Base-by-base conservation (phyloP, 2,113 vertebrate species). In the Condylura cristata region DNA sequence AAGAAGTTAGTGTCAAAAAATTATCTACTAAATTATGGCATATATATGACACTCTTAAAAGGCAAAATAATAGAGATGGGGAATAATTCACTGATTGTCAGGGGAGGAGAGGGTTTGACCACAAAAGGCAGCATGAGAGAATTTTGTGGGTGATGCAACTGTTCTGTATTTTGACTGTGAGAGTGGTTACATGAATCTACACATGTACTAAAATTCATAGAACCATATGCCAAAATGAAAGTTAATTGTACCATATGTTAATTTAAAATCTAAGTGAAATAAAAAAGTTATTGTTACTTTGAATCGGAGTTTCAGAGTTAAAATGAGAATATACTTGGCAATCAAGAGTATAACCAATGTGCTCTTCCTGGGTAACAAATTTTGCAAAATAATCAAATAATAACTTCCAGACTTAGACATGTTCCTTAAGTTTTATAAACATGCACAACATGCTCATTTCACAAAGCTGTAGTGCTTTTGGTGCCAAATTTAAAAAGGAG, bases 181-280 rank as follows among this genome's bases (percentile, higher is more conserved):
- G 44, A 12, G 41, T 75, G 5, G 66, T 68, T 76, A 61, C 28
- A 71, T 51, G 26, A 85, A 80, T 66, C 41, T 86, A 44, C 26
- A 60, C 30, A 56, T 34, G 3, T 24, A 13, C 61, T 85, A 86
- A 53, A 92, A 82, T 28, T 86, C 75, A 89, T 68, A 89, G 26
- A 46, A 41, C 11, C 79, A 1, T 65, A 39, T 7, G 32, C 22
- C 37, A 61, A 92, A 80, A 85, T 89, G 12, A 48, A 80, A 90
- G 28, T n/a, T 65, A 39, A 86, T 63, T 34, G n/a, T 68, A 65
- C 2, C 32, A 28, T 56, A 63, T 48, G 20, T 65, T 70, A 58
- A 48, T 65, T 78, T 83, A 87, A 93, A 86, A 82, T 94, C 70
- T 75, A 68, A 89, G n/a, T 74, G 60, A 92, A 94, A 80, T 53